Conservation (phyloP, 2,113 vertebrate genomes). For the Labeo catla region DNA sequence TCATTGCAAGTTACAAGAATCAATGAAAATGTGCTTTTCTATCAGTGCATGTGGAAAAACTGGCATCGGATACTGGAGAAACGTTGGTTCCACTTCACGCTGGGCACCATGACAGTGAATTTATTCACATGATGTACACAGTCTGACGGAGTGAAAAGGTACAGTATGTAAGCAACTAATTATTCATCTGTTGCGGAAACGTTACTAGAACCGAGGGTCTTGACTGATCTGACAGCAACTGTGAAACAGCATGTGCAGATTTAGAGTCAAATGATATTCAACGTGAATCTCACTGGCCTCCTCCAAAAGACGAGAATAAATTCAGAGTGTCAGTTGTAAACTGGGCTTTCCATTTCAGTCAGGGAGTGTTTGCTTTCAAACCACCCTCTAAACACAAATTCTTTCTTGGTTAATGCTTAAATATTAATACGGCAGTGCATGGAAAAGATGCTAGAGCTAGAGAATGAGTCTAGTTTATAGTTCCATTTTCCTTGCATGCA, state of each 20-base stretch:
- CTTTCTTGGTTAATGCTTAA: conserved; percentile 50
- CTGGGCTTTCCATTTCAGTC: conserved; percentile 16
- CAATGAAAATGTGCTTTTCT: conserved; percentile 29
- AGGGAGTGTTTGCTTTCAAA: neutral
- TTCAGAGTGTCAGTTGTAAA: neutral
- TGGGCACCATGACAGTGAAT: conserved; percentile 34
- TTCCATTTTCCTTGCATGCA: conserved; percentile 32
- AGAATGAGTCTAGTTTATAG: conserved; percentile 51
- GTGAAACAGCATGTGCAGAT: neutral
- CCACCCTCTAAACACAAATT: conserved; percentile 33
- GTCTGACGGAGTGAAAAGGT: conserved; percentile 40
- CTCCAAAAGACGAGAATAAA: conserved; percentile 4
- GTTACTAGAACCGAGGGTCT: too few species aligned
- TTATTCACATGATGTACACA: conserved; percentile 34
- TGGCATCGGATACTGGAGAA: neutral
- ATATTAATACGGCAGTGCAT: conserved; percentile 55
- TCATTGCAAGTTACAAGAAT: neutral
- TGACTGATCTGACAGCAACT: neutral
- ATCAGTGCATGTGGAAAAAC: conserved; percentile 10
- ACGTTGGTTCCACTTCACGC: neutral
- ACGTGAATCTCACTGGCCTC: neutral
- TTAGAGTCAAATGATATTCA: neutral
- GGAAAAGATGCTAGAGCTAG: conserved; percentile 19
- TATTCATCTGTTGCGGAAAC: conserved; percentile 4
- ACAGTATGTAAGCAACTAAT: conserved; percentile 26